Evolutionary conservation across 2,797 vertebrate species (phyloP).

Genomic region (Coregonus sp.): DNA sequence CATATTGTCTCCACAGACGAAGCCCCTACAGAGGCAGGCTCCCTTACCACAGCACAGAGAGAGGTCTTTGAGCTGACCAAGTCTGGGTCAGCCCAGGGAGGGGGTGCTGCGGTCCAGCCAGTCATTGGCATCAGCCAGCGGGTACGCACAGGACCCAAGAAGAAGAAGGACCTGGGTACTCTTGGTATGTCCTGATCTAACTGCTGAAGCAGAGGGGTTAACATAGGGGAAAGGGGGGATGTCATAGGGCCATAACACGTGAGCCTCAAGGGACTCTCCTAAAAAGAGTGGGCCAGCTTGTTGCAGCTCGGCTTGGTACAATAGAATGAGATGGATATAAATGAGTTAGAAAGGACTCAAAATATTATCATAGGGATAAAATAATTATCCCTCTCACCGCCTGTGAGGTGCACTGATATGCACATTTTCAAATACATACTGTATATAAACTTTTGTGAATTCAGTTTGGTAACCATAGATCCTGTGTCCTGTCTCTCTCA

Average conservation of each 20-base stretch:
- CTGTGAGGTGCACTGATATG: neutral
- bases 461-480: neutral
- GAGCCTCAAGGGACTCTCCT: neutral
- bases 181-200: conserved; percentile 68
- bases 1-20: conserved; percentile 53
- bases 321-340: neutral
- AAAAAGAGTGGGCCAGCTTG: neutral
- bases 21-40: conserved; percentile 38
- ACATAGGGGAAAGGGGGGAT: neutral
- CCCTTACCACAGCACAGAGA: conserved; percentile 27
- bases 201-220: too few relatives aligned
- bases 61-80: conserved; percentile 69
- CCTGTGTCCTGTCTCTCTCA: conserved; percentile 40
- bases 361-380: neutral
- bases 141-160: conserved; percentile 81
- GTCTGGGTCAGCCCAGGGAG: conserved; percentile 63
- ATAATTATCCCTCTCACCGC: neutral
- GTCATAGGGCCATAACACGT: neutral
- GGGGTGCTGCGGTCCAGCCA: conserved; percentile 80
- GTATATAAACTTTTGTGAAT: neutral
- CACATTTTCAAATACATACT: neutral
- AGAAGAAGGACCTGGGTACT: conserved; percentile 91
- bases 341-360: neutral
- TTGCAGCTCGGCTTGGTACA: neutral
- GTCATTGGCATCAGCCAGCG: conserved; percentile 88